Evolutionary conservation across 2,113 vertebrate species (phyloP), one percentile per base, ranked within the genome.

Genomic region (Esox niger): DNA sequence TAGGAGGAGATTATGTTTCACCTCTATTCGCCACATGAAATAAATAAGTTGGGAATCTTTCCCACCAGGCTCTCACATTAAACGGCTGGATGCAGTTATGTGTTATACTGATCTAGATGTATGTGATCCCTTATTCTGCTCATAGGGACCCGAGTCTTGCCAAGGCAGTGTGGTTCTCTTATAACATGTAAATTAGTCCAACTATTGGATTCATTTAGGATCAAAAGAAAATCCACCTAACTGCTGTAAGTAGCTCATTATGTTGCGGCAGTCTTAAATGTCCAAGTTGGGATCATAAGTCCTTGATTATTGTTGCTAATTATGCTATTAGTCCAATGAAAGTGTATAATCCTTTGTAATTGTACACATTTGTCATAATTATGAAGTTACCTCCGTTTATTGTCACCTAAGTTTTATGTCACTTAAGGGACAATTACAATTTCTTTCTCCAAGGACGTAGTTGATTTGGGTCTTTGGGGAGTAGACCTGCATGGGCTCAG

Each of bases 221-320:
- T 7, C n/a, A 61, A 32, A 32, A 61, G 20, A 20, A 61, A 61
- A 59, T 43, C 17, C 35, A 59, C 11, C 27, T 31, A 20, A 59
- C 31, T 15, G 64, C 77, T 72, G 74, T 69, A 81, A 80, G 76
- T 71, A 82, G 66, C 72, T 69, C 49, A 33, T 82, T 83, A 83
- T 79, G 76, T 78, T 67, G 54, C 72, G 71, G 1, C 54, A 0
- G 61, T 69, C 75, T 38, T 87, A 88, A 88, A 85, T 81, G 82
- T 82, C 79, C 71, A 58, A 68, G 63, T 74, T 81, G 76, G 83
- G 78, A 84, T 86, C 82, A 78, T 74, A 80, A 79, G 82, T 84
- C 81, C 82, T 75, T 84, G 79, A 86, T 86, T 88, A 88, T 85
- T 84, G 79, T 82, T 75, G 78, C 84, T 84, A 86, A 88, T 88